These are phyloP conservation scores for Drosophila nigrodunni DNA, from an alignment of 1,140 invertebrate genomes.

Conservation along the genomic window DNA sequence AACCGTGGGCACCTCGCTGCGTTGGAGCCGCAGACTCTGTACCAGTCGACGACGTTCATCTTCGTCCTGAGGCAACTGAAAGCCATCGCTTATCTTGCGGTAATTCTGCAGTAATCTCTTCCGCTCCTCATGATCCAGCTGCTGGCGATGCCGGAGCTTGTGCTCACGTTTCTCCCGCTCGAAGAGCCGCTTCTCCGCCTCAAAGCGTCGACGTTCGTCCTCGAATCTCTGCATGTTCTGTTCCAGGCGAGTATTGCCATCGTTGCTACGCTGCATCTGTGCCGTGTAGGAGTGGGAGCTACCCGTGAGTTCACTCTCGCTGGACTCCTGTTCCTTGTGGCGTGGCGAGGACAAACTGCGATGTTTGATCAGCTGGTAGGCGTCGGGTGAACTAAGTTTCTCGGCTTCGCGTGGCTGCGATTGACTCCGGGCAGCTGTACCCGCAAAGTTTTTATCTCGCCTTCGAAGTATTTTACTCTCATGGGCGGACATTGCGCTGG, in stretches of 20 bases:
- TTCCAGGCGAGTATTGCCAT: constrained; percentile 69
- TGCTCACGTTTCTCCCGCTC: constrained; percentile 82
- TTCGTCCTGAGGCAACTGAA: constrained; percentile 76
- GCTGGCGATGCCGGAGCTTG: constrained; percentile 75
- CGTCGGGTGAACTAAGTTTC: constrained; percentile 67
- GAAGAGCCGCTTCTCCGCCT: constrained; percentile 79
- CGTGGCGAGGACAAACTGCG: constrained; percentile 81
- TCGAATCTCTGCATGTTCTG: constrained; percentile 79
- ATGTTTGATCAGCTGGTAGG: constrained; percentile 71
- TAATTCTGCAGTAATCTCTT: constrained; percentile 76
- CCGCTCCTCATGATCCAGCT: constrained; percentile 77
- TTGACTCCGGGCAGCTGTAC: constrained; percentile 80
- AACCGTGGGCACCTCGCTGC: constrained; percentile 56
- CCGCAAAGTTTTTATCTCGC: constrained; percentile 73
- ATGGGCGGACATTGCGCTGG: constrained; percentile 72
- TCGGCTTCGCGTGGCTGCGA: constrained; percentile 85
- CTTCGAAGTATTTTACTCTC: constrained; percentile 81
- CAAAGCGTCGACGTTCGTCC: constrained; percentile 80
- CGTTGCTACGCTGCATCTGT: constrained; percentile 25
- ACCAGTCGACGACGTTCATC: constrained; percentile 75
- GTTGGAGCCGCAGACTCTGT: constrained; percentile 73
- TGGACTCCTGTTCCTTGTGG: constrained; percentile 76
- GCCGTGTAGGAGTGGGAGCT: constrained; percentile 38
- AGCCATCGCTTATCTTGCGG: constrained; percentile 79
- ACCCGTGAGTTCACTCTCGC: constrained; percentile 69